Percentiles rank a stretch among this genome's conserved stretches.
phyloP scores from a whole-genome alignment of 2,113 vertebrate species.

The Uropsilus gracilis region DNA sequence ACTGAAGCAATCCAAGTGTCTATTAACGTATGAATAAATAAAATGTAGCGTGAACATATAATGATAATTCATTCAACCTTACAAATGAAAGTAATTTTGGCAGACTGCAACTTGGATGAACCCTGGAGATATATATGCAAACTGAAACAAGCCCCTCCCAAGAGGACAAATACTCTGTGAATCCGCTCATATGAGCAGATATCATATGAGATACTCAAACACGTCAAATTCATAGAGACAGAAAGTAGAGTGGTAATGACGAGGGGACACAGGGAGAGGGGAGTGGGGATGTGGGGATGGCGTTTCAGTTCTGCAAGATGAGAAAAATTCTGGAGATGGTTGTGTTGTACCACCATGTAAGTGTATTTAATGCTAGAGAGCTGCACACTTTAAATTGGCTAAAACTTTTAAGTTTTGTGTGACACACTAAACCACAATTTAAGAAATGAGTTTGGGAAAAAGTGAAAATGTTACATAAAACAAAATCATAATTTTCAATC shows the following conservation, averaged over 20 bases:
- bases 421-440: conserved; percentile 1
- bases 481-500: conserved; percentile 9
- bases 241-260: neutral
- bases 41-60: neutral
- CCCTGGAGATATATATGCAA: neutral
- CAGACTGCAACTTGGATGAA: neutral
- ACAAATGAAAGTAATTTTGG: neutral
- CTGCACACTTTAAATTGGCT: neutral
- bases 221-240: neutral
- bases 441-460: neutral
- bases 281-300: neutral
- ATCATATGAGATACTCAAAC: neutral
- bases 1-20: neutral
- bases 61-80: neutral
- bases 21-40: neutral
- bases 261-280: neutral
- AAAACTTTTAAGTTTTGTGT: neutral
- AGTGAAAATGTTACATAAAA: neutral
- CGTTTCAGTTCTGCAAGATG: conserved; percentile 15
- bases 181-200: neutral
- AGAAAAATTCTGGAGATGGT: neutral
- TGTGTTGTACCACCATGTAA: neutral
- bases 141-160: neutral
- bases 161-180: neutral
- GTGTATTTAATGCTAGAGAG: neutral